Evolutionary conservation across 2,797 vertebrate genomes (phyloP), one percentile per base, ranked within the genome.

Genomic region (Zalophus californianus): DNA sequence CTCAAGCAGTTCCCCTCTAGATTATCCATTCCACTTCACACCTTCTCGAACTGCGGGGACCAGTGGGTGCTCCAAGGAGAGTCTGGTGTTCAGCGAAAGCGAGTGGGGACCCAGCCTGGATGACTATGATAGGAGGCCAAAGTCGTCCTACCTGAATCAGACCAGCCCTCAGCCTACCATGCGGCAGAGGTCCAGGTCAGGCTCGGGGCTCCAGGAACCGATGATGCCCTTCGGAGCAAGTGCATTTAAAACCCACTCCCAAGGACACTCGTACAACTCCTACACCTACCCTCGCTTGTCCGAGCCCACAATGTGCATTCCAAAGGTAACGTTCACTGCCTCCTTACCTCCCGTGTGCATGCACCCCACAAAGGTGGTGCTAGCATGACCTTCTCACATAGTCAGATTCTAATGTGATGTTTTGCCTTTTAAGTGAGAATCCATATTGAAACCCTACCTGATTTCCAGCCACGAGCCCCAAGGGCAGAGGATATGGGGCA

Each of bases 251-350:
- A 99, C 99, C 94, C 99, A 99, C 78, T 98, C 99, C 82, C 99
- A 99, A 96, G 99, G 99, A 89, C 99, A 99, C 92, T 98, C 99
- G 0, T 99, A 99, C 99, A 99, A 99, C 98, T 99, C 99, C 91
- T 99, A 99, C 98, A 99, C 99, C 91, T 99, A 99, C 98, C 99
- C 99, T 29, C 99, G 99, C 95, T 98, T 99, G 97, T 99, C 99
- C 0, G 99, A 99, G 99, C 99, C 98, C 0, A 98, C 99, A 32
- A 99, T 99, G 97, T 99, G 99, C 97, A 84, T 99, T 96, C 98
- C 99, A 98, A 99, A 99, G 99, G 99, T 99, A 99, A 99, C 0
- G 11, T 68, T 38, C 23, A 1, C 50, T 0, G 10, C 73, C 35
- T 60, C 2, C 85, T 54, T 84, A n/a, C 2, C 5, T 6, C 13